Base-by-base conservation (phyloP, 2,797 vertebrate genomes). In the Tinamus major region DNA sequence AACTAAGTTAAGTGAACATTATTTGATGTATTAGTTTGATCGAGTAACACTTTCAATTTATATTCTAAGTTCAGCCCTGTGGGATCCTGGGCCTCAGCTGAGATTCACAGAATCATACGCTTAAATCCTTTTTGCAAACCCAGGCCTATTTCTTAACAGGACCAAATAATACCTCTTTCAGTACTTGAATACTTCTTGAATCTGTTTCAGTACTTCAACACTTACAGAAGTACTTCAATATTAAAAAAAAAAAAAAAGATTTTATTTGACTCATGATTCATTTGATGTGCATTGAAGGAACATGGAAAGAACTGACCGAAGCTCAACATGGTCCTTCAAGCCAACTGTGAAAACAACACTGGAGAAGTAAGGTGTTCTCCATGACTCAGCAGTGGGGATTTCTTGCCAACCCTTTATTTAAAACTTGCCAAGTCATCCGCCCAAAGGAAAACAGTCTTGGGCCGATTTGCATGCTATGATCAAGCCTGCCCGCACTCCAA, bases 401-500 rank as follows among this genome's bases (percentile, higher is more conserved):
- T 81, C 44, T 62, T 31, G 26, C 78, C 69, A 68, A 24, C 71
- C 27, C 37, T 77, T 94, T 89, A 89, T 68, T 79, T 70, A 92
- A 92, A 93, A 55, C 79, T 91, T 0, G 0, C 48, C 93, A 79
- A 87, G 33, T 51, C 87, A 58, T 71, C 44, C 12, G 74, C 33
- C 23, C 46, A 68, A 68, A 61, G 24, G 21, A 87, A 93, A 90
- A 90, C 78, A 82, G 92, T 94, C 82, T 82, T 92, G 64, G 87
- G 16, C 71, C 48, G 85, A 44, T 95, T 87, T 87, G 35, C 76
- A 79, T 86, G 49, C 3, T 14, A 37, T 84, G 85, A 93, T 88
- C 79, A 94, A 97, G 88, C 72, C 71, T 13, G 49, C 42, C 29
- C 18, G 87, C 82, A 46, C 79, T 94, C 78, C 90, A 91, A 86